Evolutionary conservation across 2,888 invertebrate genomes (phyloP).

Genomic region (Periphyllus acericola): DNA sequence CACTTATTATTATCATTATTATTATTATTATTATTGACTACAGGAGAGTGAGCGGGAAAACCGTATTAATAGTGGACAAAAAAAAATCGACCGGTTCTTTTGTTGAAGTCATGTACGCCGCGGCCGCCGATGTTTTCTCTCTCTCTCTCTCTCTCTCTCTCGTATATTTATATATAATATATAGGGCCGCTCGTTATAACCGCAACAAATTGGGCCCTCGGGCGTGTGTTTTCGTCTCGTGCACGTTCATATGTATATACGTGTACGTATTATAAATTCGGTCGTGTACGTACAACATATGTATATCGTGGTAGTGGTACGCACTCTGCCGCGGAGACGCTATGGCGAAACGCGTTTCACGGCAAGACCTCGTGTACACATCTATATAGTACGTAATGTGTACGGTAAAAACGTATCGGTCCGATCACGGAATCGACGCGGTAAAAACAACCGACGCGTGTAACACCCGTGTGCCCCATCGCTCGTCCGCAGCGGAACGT

Average conservation of each 20-base stretch:
- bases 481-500: not conserved
- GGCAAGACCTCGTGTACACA: not conserved
- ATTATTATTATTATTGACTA: not conserved
- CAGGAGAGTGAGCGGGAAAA: not conserved
- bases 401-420: not conserved
- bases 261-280: not conserved
- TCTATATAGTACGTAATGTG: no score
- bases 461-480: no score
- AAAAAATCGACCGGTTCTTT: conserved; percentile 60
- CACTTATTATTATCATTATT: not conserved
- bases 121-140: not conserved
- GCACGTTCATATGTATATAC: not conserved
- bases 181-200: conserved; percentile 53
- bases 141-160: not conserved
- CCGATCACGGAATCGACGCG: not conserved
- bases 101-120: conserved; percentile 54
- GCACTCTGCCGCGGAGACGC: not conserved
- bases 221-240: conserved; percentile 35
- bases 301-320: not conserved
- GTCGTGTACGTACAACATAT: not conserved
- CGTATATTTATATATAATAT: not conserved
- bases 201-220: conserved; percentile 59
- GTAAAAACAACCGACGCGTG: not conserved
- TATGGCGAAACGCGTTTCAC: not conserved
- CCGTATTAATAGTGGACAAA: conserved; percentile 2